phyloP scores from a whole-genome alignment of 1,140 invertebrate species.

The Drosophila tsacasi region DNA sequence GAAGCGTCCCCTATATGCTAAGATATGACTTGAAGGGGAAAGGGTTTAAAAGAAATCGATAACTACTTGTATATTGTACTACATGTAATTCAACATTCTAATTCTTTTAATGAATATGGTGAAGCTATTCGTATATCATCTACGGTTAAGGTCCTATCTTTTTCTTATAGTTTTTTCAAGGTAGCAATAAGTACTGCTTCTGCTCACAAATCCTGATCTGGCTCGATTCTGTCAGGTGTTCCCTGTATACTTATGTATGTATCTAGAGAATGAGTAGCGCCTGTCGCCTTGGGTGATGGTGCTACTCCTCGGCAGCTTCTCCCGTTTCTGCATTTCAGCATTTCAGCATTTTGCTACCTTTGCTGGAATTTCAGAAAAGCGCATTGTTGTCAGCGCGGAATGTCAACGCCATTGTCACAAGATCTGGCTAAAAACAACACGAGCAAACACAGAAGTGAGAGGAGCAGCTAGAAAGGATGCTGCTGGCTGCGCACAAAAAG shows the following conservation, averaged over 20 bases:
- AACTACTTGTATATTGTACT: no score
- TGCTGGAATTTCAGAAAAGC: conserved; percentile 46
- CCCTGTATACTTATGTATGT: background rate
- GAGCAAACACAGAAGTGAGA: conserved; percentile 16
- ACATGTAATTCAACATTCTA: no score
- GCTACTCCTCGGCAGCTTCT: conserved; percentile 12
- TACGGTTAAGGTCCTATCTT: background rate
- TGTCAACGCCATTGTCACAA: conserved; percentile 62
- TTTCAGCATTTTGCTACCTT: conserved; percentile 48
- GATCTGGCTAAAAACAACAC: conserved; percentile 51
- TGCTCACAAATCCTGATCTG: no score
- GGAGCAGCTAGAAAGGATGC: conserved; percentile 41
- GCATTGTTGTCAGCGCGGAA: conserved; percentile 63
- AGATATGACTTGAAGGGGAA: background rate
- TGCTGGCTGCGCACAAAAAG: conserved; percentile 42
- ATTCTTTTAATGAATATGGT: no score
- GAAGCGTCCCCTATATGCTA: background rate
- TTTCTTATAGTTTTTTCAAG: background rate
- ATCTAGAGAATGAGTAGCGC: background rate
- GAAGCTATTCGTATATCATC: background rate
- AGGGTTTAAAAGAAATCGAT: background rate
- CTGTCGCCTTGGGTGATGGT: conserved; percentile 45
- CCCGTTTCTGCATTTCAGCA: conserved; percentile 34
- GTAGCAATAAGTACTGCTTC: background rate
- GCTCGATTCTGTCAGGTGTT: no score